Base-by-base conservation (phyloP, 2,113 vertebrate genomes). In the Zosterops borbonicus region DNA sequence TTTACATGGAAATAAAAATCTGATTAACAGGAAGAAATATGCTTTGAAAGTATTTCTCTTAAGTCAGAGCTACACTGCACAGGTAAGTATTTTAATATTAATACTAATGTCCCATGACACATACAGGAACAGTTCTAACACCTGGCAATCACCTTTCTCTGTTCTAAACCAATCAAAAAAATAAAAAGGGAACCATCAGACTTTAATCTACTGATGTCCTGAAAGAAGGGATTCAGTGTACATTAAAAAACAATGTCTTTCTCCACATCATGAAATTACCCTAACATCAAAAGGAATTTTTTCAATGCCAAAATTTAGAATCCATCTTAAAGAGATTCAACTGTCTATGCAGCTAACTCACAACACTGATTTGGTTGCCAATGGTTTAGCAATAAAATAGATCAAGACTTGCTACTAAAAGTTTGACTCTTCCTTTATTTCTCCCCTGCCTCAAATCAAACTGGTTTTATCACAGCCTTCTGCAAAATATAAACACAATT, bases 201-300 rank as follows among this genome's bases (percentile, higher is more conserved):
- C 44, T 71, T 74, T 44, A 15, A 76, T 20, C 28, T 59, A 46
- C 47, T 35, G 17, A 65, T 0, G 1, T 1, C 0, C 13, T 37
- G 5, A 39, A 65, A 87, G 13, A 56, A 88, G 27, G 13, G 20
- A 81, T 75, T 62, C 59, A 91, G 17, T 41, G 2, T 27, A 37
- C 14, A 21, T 56, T 44, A 69, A 69, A 64, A 59, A 91, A 80
- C 6, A 70, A n/a, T 7, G 22, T 58, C 31, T 59, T 69, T 85
- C 52, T 77, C 33, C 41, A 29, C 17, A 69, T 9, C 50, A 52
- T 24, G 23, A 64, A 73, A 77, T 39, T 35, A 70, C 0, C 1
- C 18, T 39, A 75, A 64, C 9, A 46, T 31, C 24, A 74, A 31
- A 83, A 83, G 14, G 8, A 85, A 77, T 7, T 18, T 41, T 71